A percentile compares a stretch with the other conserved stretches of the same genome.
Evolutionary conservation across 2,113 vertebrate genomes (phyloP).

Genomic region (Apus apus): DNA sequence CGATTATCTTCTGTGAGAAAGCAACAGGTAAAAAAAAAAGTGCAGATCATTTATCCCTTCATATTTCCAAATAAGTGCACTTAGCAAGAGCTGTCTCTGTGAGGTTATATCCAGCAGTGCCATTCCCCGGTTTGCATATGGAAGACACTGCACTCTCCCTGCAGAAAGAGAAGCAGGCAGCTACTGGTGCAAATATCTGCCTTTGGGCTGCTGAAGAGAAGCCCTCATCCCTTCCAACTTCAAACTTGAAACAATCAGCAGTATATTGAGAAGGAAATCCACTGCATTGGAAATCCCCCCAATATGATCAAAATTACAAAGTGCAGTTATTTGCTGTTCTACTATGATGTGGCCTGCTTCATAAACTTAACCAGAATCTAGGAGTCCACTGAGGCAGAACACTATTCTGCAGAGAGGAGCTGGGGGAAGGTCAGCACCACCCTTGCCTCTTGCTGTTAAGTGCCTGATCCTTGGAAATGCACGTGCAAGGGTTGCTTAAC

Average conservation of each 20-base stretch:
- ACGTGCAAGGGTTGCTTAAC: accelerated
- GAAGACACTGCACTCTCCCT: background rate
- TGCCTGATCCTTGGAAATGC: background rate
- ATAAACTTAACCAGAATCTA: background rate
- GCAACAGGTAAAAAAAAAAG: background rate
- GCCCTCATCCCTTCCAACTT: background rate
- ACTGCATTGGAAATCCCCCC: background rate
- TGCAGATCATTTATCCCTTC: background rate
- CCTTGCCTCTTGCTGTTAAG: background rate
- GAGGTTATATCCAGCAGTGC: background rate
- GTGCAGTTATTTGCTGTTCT: background rate
- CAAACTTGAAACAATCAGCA: background rate
- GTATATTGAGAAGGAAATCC: background rate
- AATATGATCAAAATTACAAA: background rate
- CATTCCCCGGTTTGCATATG: background rate
- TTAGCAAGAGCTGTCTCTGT: background rate
- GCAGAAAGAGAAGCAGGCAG: background rate
- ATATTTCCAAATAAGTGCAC: background rate
- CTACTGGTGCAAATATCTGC: background rate
- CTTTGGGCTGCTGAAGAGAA: background rate
- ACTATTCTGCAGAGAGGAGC: background rate
- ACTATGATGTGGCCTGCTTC: background rate
- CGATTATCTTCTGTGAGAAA: background rate
- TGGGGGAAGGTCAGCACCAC: background rate
- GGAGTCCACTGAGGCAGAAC: background rate